Evolutionary conservation across 2,113 vertebrate genomes (phyloP).

Genomic region (Coptodon rendalli): DNA sequence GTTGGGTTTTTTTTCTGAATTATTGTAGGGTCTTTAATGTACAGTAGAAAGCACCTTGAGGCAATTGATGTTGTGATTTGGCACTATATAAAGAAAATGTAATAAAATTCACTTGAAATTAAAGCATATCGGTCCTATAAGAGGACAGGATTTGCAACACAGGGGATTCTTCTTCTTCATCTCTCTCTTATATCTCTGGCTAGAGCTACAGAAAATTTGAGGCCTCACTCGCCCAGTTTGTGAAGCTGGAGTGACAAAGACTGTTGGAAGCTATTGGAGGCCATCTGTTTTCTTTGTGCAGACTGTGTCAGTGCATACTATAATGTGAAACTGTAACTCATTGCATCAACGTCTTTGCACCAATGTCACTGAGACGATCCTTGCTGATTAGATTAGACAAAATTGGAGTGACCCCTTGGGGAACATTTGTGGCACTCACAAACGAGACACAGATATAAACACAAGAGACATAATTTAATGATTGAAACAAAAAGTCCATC

Average conservation of each 20-base stretch:
- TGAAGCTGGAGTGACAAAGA: not conserved
- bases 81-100: not conserved
- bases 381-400: conserved; percentile 1
- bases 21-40: not conserved
- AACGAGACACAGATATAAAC: not conserved
- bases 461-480: not conserved
- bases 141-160: not conserved
- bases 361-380: not conserved
- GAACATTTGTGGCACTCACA: not conserved
- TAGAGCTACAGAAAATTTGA: not conserved
- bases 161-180: not conserved
- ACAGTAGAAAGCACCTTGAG: not conserved
- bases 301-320: not conserved
- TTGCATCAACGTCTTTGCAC: not conserved
- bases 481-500: not conserved
- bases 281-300: conserved; percentile 5
- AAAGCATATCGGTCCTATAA: rapidly evolving
- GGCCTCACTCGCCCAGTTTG: not conserved
- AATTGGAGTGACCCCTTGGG: not conserved
- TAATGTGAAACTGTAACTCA: not conserved
- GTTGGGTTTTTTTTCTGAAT: not conserved
- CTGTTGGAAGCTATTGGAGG: not conserved
- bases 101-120: not conserved
- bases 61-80: not conserved
- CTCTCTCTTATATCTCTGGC: not conserved